Evolutionary conservation across 1,140 invertebrate genomes (phyloP), one percentile per base, ranked within the genome.

Genomic region (Bradysia coprophila): DNA sequence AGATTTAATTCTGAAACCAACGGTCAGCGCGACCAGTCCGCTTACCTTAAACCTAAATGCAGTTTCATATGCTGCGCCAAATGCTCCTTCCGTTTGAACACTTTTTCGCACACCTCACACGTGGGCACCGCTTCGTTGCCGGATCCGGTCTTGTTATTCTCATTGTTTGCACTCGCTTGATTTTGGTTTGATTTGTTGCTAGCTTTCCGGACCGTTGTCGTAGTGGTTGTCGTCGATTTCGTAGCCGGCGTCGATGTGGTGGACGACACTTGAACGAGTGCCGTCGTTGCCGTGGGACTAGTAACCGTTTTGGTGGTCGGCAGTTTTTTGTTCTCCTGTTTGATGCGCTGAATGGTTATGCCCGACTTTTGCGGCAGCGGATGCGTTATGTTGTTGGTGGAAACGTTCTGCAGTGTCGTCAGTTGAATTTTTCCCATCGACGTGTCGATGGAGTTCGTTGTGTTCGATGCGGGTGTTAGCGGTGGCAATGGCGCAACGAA

Each of bases 81-180:
- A 50, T 78, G 73, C 45, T 79, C 77, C 45, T 78, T 81, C 3
- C 74, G 68, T 46, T 76, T 80, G 50, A 84, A 86, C 1, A 69
- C 67, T 54, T 79, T 81, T 0, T 68, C 64, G 53, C 81, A 85
- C 1, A 69, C 68, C 0, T 45, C 50, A 4, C 53, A 42, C 21
- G 15, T 22, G 24, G 41, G 41, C n/a, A 21, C 21, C 5, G 31
- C 24, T 28, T 24, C 3, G 19, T 41, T 41, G 5, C 18, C 40
- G 15, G 15, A 15, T 3, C 18, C 16, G 4, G 18, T 23, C n/a
- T 5, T 32, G 16, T 32, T 15, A 33, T 19, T 45, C 15, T 15
- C 22, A 31, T 22, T 21, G 3, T 16, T 15, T 38, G 42, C 10
- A 21, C 21, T n/a, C 23, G 22, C 24, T 41, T 8, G 38, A 48